These are phyloP conservation scores for Kryptolebias marmoratus DNA, from an alignment of 2,113 vertebrate species.

Conservation along the genomic window DNA sequence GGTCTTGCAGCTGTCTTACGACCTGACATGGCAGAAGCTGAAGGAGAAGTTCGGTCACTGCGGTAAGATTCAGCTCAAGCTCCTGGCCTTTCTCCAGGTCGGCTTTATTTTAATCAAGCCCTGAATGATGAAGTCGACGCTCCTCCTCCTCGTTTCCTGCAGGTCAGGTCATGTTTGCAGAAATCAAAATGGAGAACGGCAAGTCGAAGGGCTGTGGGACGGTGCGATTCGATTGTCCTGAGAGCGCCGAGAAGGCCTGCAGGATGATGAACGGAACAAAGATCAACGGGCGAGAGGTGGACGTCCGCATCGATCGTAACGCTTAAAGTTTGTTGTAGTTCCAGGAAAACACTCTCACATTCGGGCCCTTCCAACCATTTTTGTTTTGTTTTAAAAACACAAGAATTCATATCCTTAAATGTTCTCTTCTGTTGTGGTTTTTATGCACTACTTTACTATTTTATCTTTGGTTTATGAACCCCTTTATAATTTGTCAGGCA, in stretches of 20 bases:
- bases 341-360: conserved; percentile 81
- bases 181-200: conserved; percentile 99
- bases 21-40: conserved; percentile 98
- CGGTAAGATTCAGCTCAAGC: conserved; percentile 81
- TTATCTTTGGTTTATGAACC: conserved; percentile 91
- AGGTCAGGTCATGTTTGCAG: conserved; percentile 98
- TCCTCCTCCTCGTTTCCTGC: conserved; percentile 49
- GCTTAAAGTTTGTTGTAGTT: conserved; percentile 81
- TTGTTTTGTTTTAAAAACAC: conserved; percentile 94
- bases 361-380: conserved; percentile 82
- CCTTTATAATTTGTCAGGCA: conserved; percentile 88
- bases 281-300: conserved; percentile 97
- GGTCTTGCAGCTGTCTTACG: conserved; percentile 93
- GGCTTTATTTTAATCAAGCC: neutral
- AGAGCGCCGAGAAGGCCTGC: conserved; percentile 97
- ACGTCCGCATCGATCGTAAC: conserved; percentile 95
- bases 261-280: conserved; percentile 98
- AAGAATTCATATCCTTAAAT: conserved; percentile 82
- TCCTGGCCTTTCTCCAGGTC: no score
- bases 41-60: conserved; percentile 98
- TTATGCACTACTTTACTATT: conserved; percentile 84
- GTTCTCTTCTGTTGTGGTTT: conserved; percentile 75
- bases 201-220: conserved; percentile 98
- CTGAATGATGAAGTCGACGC: conserved; percentile 28
- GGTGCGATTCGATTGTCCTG: conserved; percentile 93